Percentiles rank a stretch among this genome's conserved stretches.
These are phyloP conservation scores for Siniperca knerii DNA, from an alignment of 2,113 vertebrate genomes.

Conservation along the genomic window DNA sequence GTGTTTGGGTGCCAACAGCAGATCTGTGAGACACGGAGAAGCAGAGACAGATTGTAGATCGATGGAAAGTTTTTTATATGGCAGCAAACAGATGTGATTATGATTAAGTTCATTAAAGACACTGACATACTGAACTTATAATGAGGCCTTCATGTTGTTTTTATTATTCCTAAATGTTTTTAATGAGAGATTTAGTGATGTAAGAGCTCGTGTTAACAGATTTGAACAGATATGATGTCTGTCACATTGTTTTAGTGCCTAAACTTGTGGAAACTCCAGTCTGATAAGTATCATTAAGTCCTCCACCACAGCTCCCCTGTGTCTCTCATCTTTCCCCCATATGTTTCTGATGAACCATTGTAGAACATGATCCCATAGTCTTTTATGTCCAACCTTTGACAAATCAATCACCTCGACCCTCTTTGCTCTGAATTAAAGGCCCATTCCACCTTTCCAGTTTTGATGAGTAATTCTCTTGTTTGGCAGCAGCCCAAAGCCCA, in stretches of 20 bases:
- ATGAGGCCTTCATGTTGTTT: conserved; percentile 34
- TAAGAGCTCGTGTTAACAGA: conserved; percentile 27
- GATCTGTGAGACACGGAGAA: conserved; percentile 50
- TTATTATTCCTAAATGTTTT: conserved; percentile 14
- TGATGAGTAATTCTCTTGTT: conserved; percentile 77
- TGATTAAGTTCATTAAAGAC: conserved; percentile 37
- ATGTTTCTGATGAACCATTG: conserved; percentile 77
- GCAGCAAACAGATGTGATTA: conserved; percentile 55
- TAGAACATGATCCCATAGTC: conserved; percentile 71
- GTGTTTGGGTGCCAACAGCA: conserved; percentile 55
- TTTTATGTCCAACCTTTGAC: conserved; percentile 77
- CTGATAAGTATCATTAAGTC: conserved; percentile 52
- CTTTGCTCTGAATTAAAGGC: conserved; percentile 77
- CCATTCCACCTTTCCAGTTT: conserved; percentile 77
- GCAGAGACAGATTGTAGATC: conserved; percentile 40
- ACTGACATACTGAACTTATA: conserved; percentile 41
- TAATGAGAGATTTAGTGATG: conserved; percentile 28
- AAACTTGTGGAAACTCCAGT: conserved; percentile 45
- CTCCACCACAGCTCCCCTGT: conserved; percentile 36
- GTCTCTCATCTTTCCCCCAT: conserved; percentile 63
- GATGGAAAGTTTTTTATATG: conserved; percentile 22
- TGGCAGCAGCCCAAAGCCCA: conserved; percentile 73
- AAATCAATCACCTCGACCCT: conserved; percentile 78
- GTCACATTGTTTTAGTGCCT: conserved; percentile 27
- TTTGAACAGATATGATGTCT: conserved; percentile 24